Conservation (phyloP, 2,113 vertebrate genomes). For the Hippocampus guttulatus region DNA sequence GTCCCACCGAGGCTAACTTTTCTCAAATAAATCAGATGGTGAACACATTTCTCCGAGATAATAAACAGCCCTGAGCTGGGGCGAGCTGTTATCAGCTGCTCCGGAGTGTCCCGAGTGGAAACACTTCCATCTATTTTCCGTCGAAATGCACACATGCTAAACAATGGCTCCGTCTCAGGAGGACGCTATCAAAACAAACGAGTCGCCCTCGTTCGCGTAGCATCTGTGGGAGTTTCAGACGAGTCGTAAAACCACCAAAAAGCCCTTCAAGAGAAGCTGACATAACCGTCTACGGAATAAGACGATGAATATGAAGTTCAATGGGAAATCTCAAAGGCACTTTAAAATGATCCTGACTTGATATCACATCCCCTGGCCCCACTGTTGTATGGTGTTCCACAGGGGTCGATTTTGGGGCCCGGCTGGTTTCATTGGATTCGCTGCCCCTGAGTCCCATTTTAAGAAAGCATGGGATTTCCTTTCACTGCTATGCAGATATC, state of each 20-base stretch:
- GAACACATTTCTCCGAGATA: slow-evolving; percentile 30
- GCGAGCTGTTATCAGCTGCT: slow-evolving; percentile 35
- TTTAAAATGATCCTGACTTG: too few relatives aligned
- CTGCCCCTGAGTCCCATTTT: too few relatives aligned
- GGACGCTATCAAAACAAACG: slow-evolving; percentile 51
- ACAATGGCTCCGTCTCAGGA: background rate
- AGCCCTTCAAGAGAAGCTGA: background rate
- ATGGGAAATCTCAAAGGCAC: too few relatives aligned
- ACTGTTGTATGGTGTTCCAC: too few relatives aligned
- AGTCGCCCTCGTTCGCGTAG: slow-evolving; percentile 19
- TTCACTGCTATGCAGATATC: too few relatives aligned
- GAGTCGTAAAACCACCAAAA: slow-evolving; percentile 54
- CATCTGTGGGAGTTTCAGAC: slow-evolving; percentile 59
- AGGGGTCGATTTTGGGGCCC: too few relatives aligned
- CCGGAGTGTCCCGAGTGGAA: slow-evolving; percentile 18
- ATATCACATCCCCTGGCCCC: too few relatives aligned
- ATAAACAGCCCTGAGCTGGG: slow-evolving; percentile 35
- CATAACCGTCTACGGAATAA: too few relatives aligned
- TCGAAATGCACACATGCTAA: slow-evolving; percentile 28
- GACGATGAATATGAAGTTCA: too few relatives aligned
- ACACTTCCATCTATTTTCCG: slow-evolving; percentile 26
- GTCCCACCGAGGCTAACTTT: background rate
- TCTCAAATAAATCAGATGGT: background rate
- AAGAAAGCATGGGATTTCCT: too few relatives aligned
- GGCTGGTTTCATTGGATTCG: too few relatives aligned